These are phyloP conservation scores for Sitobion miscanthi DNA, from an alignment of 1,140 invertebrate genomes.

Conservation along the genomic window DNA sequence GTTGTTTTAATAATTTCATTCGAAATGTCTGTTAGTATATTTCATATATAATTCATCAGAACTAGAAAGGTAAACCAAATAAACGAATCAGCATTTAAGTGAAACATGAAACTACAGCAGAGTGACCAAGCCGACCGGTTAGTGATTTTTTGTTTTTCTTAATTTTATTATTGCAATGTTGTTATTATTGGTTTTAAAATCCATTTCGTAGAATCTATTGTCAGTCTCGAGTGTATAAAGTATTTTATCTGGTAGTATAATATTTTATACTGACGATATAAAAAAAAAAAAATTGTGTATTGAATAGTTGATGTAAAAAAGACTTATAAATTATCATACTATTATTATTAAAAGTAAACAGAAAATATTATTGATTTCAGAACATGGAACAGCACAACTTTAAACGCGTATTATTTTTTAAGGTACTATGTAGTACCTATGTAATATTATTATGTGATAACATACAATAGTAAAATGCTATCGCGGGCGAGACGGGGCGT, in stretches of 20 bases:
- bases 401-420: neutral
- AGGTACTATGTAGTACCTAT: neutral
- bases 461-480: neutral
- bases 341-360: neutral
- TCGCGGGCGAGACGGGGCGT: neutral
- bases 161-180: constrained; percentile 6
- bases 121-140: neutral
- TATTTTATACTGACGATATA: neutral
- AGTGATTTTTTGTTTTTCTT: neutral
- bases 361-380: neutral
- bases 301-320: neutral
- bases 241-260: neutral
- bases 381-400: neutral
- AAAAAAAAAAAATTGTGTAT: neutral
- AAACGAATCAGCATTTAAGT: neutral
- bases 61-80: neutral
- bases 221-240: neutral
- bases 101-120: neutral
- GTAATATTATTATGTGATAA: neutral
- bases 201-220: neutral
- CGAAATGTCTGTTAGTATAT: neutral
- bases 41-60: neutral
- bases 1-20: neutral
- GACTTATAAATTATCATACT: neutral
- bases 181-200: constrained; percentile 13